Base-by-base conservation (phyloP, 2,888 invertebrate genomes). In the Phymatocera aterrima region DNA sequence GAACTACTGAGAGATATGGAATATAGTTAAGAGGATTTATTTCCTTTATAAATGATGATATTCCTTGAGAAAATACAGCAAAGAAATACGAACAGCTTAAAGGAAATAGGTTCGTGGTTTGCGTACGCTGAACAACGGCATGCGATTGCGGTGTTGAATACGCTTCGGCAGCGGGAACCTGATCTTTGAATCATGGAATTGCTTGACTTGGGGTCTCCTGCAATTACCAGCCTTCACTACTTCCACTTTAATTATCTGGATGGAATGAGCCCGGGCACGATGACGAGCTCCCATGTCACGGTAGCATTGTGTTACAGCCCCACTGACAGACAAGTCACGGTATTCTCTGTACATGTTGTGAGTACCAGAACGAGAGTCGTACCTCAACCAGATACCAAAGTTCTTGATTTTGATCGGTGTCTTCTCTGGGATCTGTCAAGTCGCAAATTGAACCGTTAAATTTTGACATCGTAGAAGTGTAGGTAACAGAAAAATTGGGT, bases 321-420 rank as follows among this genome's bases (percentile, higher is more conserved):
- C 98, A 77, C 98, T 97, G 5, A 98, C 97, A 80, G 97, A 96
- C 86, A 99, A 92, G 91, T 99, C 99, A 85, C 99, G 95, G 93
- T 99, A 99, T 92, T 99, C 99, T 83, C 98, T 94, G 95, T 99
- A 99, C 99, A 99, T 99, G 94, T 99, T 99, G 93, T 99, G 99
- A 79, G 98, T 99, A 79, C 99, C 99, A 10, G 98, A 99, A 80
- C 99, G 94, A 0, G 99, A 99, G 91, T 99, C 98, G 90, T 99
- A 99, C 86, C 99, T 95, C 91, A 99, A 93, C 99, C 99, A 99
- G 89, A 99, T 98, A 82, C 99, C 99, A 90, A 97, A 99, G 93
- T 99, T 99, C 94, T 99, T 99, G 86, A 99, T 98, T 91, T 96
- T 97, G 46, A 95, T 93, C 4, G 99, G 98, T 70, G 96, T 95